Evolutionary conservation across 2,797 vertebrate genomes (phyloP), one percentile per base, ranked within the genome.

Genomic region (Lagocephalus sceleratus): DNA sequence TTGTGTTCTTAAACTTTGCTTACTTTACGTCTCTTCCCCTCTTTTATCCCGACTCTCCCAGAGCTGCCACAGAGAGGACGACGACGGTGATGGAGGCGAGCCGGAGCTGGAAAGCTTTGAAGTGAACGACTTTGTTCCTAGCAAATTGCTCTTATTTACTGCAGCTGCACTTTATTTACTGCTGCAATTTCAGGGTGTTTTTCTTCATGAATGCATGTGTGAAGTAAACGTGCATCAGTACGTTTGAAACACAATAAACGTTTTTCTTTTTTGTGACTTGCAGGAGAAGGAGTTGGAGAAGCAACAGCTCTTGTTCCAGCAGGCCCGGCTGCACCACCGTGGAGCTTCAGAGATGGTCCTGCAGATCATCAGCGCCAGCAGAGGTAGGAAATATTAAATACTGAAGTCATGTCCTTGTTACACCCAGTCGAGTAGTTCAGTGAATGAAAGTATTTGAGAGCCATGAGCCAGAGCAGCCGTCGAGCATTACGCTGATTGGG

Each of bases 211-310:
- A 11, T 43, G 6, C n/a, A 19, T 43, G 41, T 43, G 41, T 8
- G 1, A 42, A 42, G 6, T 29, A 19, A n/a, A 6, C 8, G 5
- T 21, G 5, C 3, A 3, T 21, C 12, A 14, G 43, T 20, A 19
- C 9, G 10, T 43, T 44, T 44, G 17, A 43, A 20, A 9, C 11
- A 17, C 40, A 2, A 41, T 4, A 17, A 11, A 12, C 14, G 26
- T n/a, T 8, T 25, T 2, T 51, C 6, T 10, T 44, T 45, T 35
- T 40, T 59, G 16, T 71, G 26, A 17, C 56, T 11, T 9, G 41
- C 80, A 98, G 96, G 96, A 97, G 85, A 98, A 98, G 62, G 95
- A 98, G 87, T 93, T 97, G 90, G 94, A 96, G 76, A 98, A 98
- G 64, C 96, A 98, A 81, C 95, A 92, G 78, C 86, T 98, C 64